Conservation (phyloP, 92 coral and sea anemone genomes). For the Meandrina meandrites region DNA sequence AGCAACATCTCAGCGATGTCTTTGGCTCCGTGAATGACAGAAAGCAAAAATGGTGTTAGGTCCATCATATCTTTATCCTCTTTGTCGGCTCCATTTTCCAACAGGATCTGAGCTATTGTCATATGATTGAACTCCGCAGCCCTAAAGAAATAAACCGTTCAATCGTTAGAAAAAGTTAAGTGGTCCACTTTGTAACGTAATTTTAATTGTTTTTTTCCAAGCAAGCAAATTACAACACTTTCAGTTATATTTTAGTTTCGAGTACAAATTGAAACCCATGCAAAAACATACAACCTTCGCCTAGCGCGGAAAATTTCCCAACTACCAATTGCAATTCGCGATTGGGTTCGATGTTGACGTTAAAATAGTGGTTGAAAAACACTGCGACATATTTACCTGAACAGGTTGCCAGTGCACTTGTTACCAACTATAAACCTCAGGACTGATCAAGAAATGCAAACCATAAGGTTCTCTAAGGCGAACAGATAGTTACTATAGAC, state of each 20-base stretch:
- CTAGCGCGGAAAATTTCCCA: too few relatives aligned
- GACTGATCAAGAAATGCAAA: neutral
- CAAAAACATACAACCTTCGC: too few relatives aligned
- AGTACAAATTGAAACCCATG: too few relatives aligned
- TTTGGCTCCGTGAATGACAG: conserved; percentile 53
- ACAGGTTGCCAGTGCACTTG: neutral
- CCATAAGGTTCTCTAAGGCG: neutral
- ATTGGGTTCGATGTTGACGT: too few relatives aligned
- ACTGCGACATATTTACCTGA: neutral
- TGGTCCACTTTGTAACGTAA: neutral
- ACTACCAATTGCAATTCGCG: too few relatives aligned
- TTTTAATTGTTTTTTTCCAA: too few relatives aligned
- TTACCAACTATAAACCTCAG: neutral
- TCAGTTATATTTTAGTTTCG: too few relatives aligned
- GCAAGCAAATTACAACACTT: too few relatives aligned
- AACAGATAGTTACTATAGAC: neutral
- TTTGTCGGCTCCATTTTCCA: conserved; percentile 62
- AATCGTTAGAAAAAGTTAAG: neutral
- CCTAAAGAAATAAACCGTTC: conserved; percentile 22
- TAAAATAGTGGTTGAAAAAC: too few relatives aligned
- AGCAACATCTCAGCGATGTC: conserved; percentile 63
- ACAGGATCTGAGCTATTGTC: conserved; percentile 51
- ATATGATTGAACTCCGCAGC: conserved; percentile 63
- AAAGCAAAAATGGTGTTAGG: conserved; percentile 66
- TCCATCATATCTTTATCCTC: conserved; percentile 60